Percentiles rank a stretch among this genome's conserved stretches.
Evolutionary conservation across 2,888 invertebrate genomes (phyloP).

Genomic region (Lithophane leautieri): DNA sequence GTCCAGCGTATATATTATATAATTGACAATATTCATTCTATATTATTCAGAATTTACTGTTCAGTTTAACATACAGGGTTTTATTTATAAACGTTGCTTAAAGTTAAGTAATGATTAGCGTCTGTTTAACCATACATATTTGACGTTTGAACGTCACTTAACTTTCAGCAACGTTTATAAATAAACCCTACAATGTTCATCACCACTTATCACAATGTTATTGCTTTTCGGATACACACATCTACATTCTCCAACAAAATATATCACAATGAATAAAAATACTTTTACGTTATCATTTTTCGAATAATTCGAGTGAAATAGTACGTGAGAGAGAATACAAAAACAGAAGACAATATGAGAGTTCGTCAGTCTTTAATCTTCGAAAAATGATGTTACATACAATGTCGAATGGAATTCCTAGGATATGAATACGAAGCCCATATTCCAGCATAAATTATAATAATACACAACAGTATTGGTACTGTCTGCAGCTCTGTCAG

Average conservation of each 20-base stretch:
- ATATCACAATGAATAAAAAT: slow-evolving; percentile 88
- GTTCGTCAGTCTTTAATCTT: slow-evolving; percentile 83
- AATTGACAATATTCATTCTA: slow-evolving; percentile 87
- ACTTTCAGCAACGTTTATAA: no score
- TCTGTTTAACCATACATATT: no score
- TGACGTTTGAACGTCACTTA: no score
- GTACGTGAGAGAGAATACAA: slow-evolving; percentile 71
- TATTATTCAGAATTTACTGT: slow-evolving; percentile 76
- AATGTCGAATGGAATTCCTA: slow-evolving; percentile 76
- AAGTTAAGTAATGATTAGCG: no score
- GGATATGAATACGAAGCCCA: slow-evolving; percentile 74
- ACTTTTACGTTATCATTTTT: slow-evolving; percentile 76
- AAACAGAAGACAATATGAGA: slow-evolving; percentile 74
- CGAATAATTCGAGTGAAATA: slow-evolving; percentile 75
- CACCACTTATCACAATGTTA: slow-evolving; percentile 88
- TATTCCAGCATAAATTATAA: slow-evolving; percentile 90
- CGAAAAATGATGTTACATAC: slow-evolving; percentile 74
- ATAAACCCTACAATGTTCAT: slow-evolving; percentile 81
- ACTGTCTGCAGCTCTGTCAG: slow-evolving; percentile 68
- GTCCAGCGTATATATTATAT: slow-evolving; percentile 73
- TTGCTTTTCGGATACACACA: slow-evolving; percentile 89
- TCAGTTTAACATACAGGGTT: slow-evolving; percentile 73
- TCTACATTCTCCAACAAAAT: slow-evolving; percentile 83
- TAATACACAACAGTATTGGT: slow-evolving; percentile 79
- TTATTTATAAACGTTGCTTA: no score